Conservation (phyloP, 2,797 vertebrate genomes). For the Crax fasciolata region DNA sequence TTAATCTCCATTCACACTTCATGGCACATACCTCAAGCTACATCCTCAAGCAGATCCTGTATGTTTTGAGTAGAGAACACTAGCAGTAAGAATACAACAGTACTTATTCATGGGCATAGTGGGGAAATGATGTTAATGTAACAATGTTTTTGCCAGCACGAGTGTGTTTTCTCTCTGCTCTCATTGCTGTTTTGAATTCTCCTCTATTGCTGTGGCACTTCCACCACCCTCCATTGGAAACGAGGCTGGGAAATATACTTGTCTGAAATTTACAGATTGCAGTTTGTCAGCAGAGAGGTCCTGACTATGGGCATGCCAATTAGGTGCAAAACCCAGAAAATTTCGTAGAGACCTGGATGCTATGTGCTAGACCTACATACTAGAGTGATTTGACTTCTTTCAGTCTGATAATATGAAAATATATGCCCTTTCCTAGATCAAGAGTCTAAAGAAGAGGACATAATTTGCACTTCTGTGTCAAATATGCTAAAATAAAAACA, state of each 20-base stretch:
- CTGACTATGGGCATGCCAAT: not conserved
- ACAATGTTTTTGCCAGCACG: not conserved
- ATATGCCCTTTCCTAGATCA: not conserved
- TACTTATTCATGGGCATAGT: not conserved
- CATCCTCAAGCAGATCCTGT: not conserved
- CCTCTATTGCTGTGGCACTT: not conserved
- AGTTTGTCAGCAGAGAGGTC: not conserved
- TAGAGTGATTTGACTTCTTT: not conserved
- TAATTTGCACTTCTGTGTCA: not conserved
- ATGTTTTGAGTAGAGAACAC: not conserved
- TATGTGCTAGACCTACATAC: not conserved
- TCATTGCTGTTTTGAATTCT: not conserved
- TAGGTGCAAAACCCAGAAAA: not conserved
- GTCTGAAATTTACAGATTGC: not conserved
- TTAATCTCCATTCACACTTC: not conserved
- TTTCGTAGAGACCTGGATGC: not conserved
- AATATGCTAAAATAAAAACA: not conserved
- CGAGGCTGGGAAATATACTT: not conserved
- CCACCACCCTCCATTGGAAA: not conserved
- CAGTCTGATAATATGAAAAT: not conserved
- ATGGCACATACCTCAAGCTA: fast-evolving
- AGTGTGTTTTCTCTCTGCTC: not conserved
- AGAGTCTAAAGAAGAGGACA: not conserved
- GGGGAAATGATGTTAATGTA: not conserved
- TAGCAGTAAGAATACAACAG: not conserved